Evolutionary conservation across 2,888 invertebrate genomes (phyloP), one percentile per base, ranked within the genome.

Genomic region (Enchytraeus crypticus): DNA sequence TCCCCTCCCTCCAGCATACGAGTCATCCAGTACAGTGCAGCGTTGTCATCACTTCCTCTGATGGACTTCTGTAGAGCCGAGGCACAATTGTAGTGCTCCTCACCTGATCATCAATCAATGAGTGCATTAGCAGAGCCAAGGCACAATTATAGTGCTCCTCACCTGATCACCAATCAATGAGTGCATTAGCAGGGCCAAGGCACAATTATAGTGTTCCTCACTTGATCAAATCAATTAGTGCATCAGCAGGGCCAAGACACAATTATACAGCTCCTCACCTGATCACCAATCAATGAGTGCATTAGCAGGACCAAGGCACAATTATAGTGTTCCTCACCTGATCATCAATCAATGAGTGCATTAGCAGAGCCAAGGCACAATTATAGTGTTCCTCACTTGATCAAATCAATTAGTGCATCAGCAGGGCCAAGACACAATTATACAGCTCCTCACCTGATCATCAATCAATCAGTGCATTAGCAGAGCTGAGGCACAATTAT

Each of bases 61-160:
- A 90, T 86, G 0, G 89, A 87, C 78, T 90, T 90, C 72, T 89
- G 89, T 68, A 90, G 80, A 0, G 90, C 90, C 1, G 89, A 90
- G 70, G 88, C 86, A 45, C 85, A 84, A 75, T 89, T 88, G 77
- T 89, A 90, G 78, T 90, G 89, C 73, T 89, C 88, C 55, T 90
- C 89, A 8, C 90, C 77, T 75, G 53, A 3, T n/a, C n/a, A n/a
- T n/a, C n/a, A n/a, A n/a, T n/a, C n/a, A n/a, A n/a, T n/a, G n/a
- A n/a, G n/a, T n/a, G n/a, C n/a, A n/a, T n/a, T n/a, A n/a, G 89
- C 68, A 90, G 80, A 0, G 90, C 90, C 1, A 89, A 90, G 70
- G 88, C 86, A 45, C 85, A 84, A 75, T 89, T 88, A 77, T 89
- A 90, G 78, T 90, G 89, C 73, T 89, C 88, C 55, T 90, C 89